Evolutionary conservation across 2,113 vertebrate species (phyloP), one percentile per base, ranked within the genome.

Genomic region (Zonotrichia leucophrys): DNA sequence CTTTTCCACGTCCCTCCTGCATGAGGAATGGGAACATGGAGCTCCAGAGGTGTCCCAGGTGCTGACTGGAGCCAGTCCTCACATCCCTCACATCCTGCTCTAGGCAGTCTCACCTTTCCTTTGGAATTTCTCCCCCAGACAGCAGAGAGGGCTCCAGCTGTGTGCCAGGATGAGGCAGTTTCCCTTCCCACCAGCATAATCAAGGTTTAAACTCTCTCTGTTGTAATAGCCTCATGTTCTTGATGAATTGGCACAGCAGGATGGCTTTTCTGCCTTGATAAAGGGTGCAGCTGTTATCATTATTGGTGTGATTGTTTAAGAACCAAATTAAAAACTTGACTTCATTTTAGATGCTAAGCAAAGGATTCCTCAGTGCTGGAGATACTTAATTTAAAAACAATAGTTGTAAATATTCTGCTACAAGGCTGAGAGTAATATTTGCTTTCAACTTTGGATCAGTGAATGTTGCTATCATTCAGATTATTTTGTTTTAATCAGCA

Each of bases 221-320:
- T 69, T 89, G 41, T 83, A 83, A 86, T 56, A 91, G 76, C 72
- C 76, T 90, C 35, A 25, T 88, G 35, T 73, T 92, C 73, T 64
- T 87, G 87, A 94, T 90, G 70, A 90, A 56, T n/a, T 83, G 63
- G 27, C 87, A 89, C 80, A 83, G 68, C 72, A 83, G 80, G 83
- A 44, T 73, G 59, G 59, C 63, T 88, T 67, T 72, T 94, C 67
- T 92, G 75, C 79, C 56, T 86, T 91, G 80, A 83, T 67, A 92
- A 90, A 79, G 87, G 58, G 52, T 90, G 72, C 90, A 80, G 83
- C 89, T 96, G 80, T 53, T 73, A 42, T 30, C 39, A 15, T 87
- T 86, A 69, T 78, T 89, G 74, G 52, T 78, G 53, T 72, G 56
- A 77, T 82, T 94, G 81, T 75, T 92, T 87, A 92, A 87, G 58